phyloP scores from a whole-genome alignment of 1,140 invertebrate species.

The Archegozetes longisetosus region DNA sequence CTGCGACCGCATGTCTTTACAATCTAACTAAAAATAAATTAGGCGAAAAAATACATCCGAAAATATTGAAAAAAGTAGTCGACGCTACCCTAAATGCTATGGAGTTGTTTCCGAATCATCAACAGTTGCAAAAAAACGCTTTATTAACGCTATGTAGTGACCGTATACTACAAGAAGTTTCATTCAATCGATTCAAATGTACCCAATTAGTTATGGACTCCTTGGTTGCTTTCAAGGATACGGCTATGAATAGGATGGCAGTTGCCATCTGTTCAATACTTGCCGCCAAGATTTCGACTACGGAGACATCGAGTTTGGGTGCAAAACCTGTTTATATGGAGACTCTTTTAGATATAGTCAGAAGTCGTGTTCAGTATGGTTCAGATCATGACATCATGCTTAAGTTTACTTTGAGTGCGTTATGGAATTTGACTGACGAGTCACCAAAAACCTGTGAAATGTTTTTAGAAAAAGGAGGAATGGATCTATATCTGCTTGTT shows the following conservation, averaged over 20 bases:
- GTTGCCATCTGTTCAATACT: slow-evolving; percentile 64
- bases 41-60: slow-evolving; percentile 53
- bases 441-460: slow-evolving; percentile 52
- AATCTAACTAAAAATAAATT: slow-evolving; percentile 56
- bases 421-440: slow-evolving; percentile 71
- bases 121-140: slow-evolving; percentile 30
- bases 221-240: slow-evolving; percentile 51
- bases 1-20: slow-evolving; percentile 61
- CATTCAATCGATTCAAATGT: slow-evolving; percentile 54
- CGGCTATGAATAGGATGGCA: slow-evolving; percentile 59
- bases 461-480: slow-evolving; percentile 51
- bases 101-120: slow-evolving; percentile 50
- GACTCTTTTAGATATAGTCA: slow-evolving; percentile 51
- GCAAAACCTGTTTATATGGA: slow-evolving; percentile 51
- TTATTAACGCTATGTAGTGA: slow-evolving; percentile 12
- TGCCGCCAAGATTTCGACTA: slow-evolving; percentile 47
- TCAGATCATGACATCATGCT: slow-evolving; percentile 51
- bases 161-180: slow-evolving; percentile 10
- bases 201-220: slow-evolving; percentile 57
- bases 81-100: slow-evolving; percentile 50
- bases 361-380: slow-evolving; percentile 40
- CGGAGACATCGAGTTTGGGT: slow-evolving; percentile 52
- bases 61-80: slow-evolving; percentile 46
- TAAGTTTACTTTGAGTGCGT: slow-evolving; percentile 59
- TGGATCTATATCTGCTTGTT: slow-evolving; percentile 49